Conservation (phyloP, 2,113 vertebrate species). For the Romanogobio albipinnatus region DNA sequence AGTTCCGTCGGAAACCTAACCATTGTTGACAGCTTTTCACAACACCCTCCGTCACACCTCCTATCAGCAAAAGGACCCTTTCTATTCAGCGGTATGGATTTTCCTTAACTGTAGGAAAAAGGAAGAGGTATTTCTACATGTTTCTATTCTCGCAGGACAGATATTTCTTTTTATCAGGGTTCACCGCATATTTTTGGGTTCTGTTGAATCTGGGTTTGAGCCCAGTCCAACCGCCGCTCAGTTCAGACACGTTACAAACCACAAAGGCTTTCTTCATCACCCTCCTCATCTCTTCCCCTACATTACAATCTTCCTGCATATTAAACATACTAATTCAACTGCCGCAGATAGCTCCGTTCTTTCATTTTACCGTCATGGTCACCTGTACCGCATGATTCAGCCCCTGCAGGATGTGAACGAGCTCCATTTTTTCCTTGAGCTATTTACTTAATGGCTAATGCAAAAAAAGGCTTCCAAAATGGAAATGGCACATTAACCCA, state of each 20-base stretch:
- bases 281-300: constrained; percentile 39
- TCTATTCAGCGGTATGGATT: neutral
- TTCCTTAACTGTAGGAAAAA: constrained; percentile 15
- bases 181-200: constrained; percentile 19
- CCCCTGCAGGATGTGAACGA: constrained; percentile 53
- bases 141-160: constrained; percentile 43
- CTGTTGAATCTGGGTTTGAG: constrained; percentile 50
- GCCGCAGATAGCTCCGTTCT: neutral
- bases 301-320: constrained; percentile 22
- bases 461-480: constrained; percentile 65
- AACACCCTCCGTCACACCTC: neutral
- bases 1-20: neutral
- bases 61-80: neutral
- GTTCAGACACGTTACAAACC: constrained; percentile 48
- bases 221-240: constrained; percentile 30
- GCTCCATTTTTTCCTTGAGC: constrained; percentile 63
- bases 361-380: constrained; percentile 43
- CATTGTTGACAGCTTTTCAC: constrained; percentile 45
- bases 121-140: constrained; percentile 22
- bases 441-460: constrained; percentile 76
- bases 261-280: constrained; percentile 40
- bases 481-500: constrained; percentile 71
- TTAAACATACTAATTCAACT: constrained; percentile 18
- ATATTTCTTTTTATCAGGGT: constrained; percentile 42
- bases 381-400: constrained; percentile 63